Evolutionary conservation across 1,140 invertebrate species (phyloP).

Genomic region (Lutraria rhynchaena): DNA sequence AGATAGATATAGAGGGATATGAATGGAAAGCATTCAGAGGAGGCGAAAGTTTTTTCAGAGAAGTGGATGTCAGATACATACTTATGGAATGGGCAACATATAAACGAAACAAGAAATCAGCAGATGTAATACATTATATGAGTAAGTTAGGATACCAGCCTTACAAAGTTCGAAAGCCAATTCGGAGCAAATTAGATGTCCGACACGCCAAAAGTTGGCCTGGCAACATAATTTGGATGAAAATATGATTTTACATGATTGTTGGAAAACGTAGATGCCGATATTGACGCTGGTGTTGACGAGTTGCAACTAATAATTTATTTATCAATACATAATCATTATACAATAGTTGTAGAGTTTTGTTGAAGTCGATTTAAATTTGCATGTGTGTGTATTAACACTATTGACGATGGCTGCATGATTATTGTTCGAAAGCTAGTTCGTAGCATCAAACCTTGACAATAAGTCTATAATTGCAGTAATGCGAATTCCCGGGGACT

Average conservation of each 20-base stretch:
- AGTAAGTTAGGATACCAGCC: background rate
- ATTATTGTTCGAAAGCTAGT: no score
- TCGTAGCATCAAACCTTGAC: no score
- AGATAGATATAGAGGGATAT: constrained; percentile 65
- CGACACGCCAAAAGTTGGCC: constrained; percentile 37
- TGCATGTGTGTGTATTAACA: no score
- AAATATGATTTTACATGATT: constrained; percentile 44
- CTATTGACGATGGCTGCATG: no score
- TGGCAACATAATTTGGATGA: constrained; percentile 53
- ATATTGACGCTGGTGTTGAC: no score
- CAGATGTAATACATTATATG: background rate
- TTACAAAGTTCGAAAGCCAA: background rate
- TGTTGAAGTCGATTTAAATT: no score
- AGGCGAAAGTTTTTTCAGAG: constrained; percentile 59
- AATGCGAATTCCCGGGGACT: no score
- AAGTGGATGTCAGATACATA: constrained; percentile 62
- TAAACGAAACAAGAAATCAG: background rate
- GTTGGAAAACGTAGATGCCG: no score
- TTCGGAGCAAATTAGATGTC: constrained; percentile 1
- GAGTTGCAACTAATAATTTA: no score
- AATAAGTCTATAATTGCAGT: no score
- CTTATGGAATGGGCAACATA: constrained; percentile 71
- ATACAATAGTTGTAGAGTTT: no score
- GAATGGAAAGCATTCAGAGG: constrained; percentile 63
- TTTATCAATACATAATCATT: no score